Evolutionary conservation across 2,888 invertebrate species (phyloP).

Genomic region (Dolichomitus sp.): DNA sequence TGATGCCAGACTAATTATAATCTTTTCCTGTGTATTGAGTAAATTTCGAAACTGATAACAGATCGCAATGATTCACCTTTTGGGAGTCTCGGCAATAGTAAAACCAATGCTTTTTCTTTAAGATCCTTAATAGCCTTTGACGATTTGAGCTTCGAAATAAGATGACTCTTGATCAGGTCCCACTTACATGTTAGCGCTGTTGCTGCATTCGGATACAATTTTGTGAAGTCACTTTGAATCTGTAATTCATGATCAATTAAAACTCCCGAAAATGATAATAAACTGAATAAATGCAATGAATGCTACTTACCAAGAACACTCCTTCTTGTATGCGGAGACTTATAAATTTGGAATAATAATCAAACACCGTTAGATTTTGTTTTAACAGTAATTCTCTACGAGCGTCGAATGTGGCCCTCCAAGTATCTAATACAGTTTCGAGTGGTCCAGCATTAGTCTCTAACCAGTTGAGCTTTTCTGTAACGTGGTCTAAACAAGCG

Average conservation of each 20-base stretch:
- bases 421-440: neutral
- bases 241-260: neutral
- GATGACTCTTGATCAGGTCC: slow-evolving; percentile 11
- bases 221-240: slow-evolving; percentile 19
- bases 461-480: neutral
- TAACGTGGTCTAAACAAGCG: neutral
- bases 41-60: neutral
- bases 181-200: neutral
- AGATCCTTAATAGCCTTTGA: slow-evolving; percentile 7
- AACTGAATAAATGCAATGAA: neutral
- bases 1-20: too few species aligned
- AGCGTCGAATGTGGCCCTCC: slow-evolving; percentile 5
- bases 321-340: neutral
- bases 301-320: neutral
- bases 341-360: neutral
- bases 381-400: neutral
- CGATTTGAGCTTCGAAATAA: neutral
- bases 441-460: neutral
- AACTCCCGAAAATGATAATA: neutral
- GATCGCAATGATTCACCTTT: neutral
- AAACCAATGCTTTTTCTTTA: neutral
- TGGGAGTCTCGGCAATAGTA: neutral
- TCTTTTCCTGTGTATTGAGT: neutral
- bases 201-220: neutral
- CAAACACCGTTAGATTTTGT: neutral